phyloP scores from a whole-genome alignment of 2,113 vertebrate species.

The Perccottus glenii region DNA sequence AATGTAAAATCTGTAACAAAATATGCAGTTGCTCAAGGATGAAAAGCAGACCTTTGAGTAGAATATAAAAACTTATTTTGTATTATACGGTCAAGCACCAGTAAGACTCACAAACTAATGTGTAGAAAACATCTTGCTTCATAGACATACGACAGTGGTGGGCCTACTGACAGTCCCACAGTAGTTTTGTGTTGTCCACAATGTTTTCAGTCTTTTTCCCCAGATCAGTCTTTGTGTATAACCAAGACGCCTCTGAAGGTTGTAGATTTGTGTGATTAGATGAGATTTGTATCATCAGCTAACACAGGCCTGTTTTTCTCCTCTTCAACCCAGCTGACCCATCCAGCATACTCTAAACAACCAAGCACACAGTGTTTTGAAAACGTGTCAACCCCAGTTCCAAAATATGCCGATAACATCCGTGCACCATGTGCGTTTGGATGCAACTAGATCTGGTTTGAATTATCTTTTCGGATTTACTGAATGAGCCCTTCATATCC shows the following conservation, averaged over 20 bases:
- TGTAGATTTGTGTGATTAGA: conserved; percentile 16
- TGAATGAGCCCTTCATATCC: conserved; percentile 40
- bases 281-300: conserved; percentile 29
- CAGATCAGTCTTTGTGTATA: conserved; percentile 6
- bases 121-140: neutral
- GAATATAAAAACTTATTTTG: too few species aligned
- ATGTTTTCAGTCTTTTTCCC: neutral
- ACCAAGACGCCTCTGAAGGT: conserved; percentile 24
- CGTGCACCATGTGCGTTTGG: conserved; percentile 43
- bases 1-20: too few species aligned
- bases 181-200: neutral
- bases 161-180: too few species aligned
- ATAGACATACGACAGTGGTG: neutral
- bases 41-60: too few species aligned
- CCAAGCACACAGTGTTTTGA: conserved; percentile 56
- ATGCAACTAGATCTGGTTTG: conserved; percentile 50
- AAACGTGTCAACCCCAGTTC: conserved; percentile 61
- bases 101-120: too few species aligned
- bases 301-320: conserved; percentile 52
- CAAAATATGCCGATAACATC: conserved; percentile 60
- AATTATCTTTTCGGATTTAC: conserved; percentile 47
- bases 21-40: too few species aligned
- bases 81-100: too few species aligned
- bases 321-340: conserved; percentile 56
- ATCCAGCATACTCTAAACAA: conserved; percentile 45